These are phyloP conservation scores for Rhabdomys pumilio DNA, from an alignment of 2,797 vertebrate genomes.

Conservation along the genomic window DNA sequence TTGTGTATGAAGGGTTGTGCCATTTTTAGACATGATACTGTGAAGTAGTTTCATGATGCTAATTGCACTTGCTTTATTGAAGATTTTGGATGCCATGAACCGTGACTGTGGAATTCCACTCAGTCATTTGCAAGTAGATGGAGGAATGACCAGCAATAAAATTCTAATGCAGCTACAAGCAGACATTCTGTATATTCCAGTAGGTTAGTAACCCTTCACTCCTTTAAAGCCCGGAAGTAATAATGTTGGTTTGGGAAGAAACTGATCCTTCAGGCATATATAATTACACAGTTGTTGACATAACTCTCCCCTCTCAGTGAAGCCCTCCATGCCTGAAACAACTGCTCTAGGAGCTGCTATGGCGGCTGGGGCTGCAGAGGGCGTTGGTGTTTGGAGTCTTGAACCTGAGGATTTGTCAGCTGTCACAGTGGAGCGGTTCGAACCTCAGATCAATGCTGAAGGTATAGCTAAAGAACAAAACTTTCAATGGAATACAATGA, in stretches of 20 bases:
- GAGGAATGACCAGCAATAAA: slow-evolving; percentile 98
- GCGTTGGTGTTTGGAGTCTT: slow-evolving; percentile 97
- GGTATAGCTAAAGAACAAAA: slow-evolving; percentile 87
- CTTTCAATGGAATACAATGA: slow-evolving; percentile 34
- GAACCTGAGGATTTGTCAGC: slow-evolving; percentile 94
- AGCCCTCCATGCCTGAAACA: slow-evolving; percentile 98
- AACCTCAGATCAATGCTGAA: slow-evolving; percentile 97
- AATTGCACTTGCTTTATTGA: slow-evolving; percentile 70
- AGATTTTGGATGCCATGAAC: slow-evolving; percentile 99
- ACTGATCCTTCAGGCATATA: neutral
- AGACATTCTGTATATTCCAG: slow-evolving; percentile 98
- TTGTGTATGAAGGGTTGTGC: neutral
- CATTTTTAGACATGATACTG: slow-evolving; percentile 15
- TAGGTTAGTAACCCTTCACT: slow-evolving; percentile 91
- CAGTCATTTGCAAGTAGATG: slow-evolving; percentile 96
- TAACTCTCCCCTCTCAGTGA: slow-evolving; percentile 91
- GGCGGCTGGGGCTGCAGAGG: slow-evolving; percentile 98
- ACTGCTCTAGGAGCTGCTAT: slow-evolving; percentile 98
- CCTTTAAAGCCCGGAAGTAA: neutral
- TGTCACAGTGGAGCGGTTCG: slow-evolving; percentile 96
- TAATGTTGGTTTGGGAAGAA: neutral
- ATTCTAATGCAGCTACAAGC: slow-evolving; percentile 98
- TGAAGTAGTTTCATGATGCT: slow-evolving; percentile 45
- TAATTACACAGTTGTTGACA: neutral
- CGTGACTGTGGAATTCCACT: slow-evolving; percentile 97